Conservation (phyloP, 2,888 invertebrate species). For the Netelia melanura region DNA sequence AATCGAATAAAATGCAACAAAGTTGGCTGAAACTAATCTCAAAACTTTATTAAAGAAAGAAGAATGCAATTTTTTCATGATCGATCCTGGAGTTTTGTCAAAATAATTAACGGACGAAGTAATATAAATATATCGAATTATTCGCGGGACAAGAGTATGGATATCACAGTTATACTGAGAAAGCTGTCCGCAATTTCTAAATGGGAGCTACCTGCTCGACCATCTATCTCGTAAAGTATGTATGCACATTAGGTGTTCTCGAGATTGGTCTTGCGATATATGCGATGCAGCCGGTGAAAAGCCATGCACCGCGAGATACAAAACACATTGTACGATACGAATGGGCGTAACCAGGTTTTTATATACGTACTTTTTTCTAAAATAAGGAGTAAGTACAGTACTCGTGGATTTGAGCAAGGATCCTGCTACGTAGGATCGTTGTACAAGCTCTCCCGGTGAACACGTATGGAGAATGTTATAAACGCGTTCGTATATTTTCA, state of each 20-base stretch:
- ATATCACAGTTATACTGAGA: background rate
- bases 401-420: slow-evolving; percentile 18
- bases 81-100: too few species aligned
- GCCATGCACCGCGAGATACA: slow-evolving; percentile 8
- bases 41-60: too few species aligned
- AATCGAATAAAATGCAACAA: too few species aligned
- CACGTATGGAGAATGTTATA: slow-evolving; percentile 26
- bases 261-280: slow-evolving; percentile 29
- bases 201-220: slow-evolving; percentile 10
- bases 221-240: slow-evolving; percentile 19
- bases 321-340: slow-evolving; percentile 25
- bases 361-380: slow-evolving; percentile 17
- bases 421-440: slow-evolving; percentile 7
- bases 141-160: background rate
- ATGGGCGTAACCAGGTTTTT: slow-evolving; percentile 3
- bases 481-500: slow-evolving; percentile 39
- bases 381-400: background rate
- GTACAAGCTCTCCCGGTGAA: slow-evolving; percentile 23
- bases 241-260: background rate
- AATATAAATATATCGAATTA: too few species aligned
- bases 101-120: too few species aligned
- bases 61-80: too few species aligned
- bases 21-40: too few species aligned
- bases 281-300: slow-evolving; percentile 19
- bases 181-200: background rate